Evolutionary conservation across 2,797 vertebrate genomes (phyloP), one percentile per base, ranked within the genome.

Genomic region (Anomalospiza imberbis): DNA sequence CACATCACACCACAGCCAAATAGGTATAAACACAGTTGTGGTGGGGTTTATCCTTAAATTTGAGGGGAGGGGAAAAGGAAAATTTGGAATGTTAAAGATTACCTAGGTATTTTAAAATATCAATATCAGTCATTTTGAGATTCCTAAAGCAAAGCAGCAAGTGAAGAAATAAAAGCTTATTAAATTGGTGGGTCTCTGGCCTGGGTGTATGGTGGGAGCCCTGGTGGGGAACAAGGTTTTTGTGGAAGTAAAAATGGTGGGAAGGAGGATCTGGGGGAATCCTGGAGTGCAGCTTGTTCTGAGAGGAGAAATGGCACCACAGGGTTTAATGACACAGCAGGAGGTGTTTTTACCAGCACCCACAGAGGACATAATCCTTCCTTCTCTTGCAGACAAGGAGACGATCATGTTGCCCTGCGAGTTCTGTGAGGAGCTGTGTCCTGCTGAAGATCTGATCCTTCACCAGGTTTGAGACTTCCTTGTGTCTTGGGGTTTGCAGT

Each of bases 351-450:
- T 6, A 18, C 7, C 72, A 32, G 50, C 2, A 5, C 10, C 21
- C 57, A 14, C 1, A 16, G 45, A 45, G 71, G 28, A 8, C 10
- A 0, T 7, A 19, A 61, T 50, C 16, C 26, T 79, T 54, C 5
- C 60, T 34, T 62, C 11, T 76, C 92, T 70, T 97, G 82, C 94
- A 95, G 98, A 88, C 8, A 70, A 93, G 38, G 98, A 98, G 77
- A 95, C 97, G 82, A 98, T 98, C 86, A 98, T 99, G 98, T 90
- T 99, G 94, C 99, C 99, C 7, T 99, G 99, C 89, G 99, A 99
- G 95, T 99, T 99, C 90, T 99, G 99, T 63, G 99, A 99, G 96
- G 98, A 99, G 96, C 98, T 99, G 70, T 99, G 98, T 97, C 99
- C 99, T 32, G 99, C 98, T 66, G 98, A 99, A n/a, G 98, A 99